Conservation (phyloP, 2,797 vertebrate genomes). For the Gymnoscopelus braueri region DNA sequence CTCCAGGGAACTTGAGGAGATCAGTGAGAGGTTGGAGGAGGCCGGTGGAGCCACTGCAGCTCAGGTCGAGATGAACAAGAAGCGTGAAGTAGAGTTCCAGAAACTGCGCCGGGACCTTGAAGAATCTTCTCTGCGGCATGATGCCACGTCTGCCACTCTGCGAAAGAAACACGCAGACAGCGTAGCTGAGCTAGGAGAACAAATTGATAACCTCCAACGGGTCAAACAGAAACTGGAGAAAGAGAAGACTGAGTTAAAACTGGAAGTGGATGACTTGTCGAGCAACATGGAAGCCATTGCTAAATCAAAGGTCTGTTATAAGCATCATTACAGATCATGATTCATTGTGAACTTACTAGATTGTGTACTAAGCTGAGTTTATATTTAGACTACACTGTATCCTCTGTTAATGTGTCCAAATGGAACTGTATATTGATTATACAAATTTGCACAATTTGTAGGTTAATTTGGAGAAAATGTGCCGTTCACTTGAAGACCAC, state of each 20-base stretch:
- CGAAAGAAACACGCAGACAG: conserved; percentile 86
- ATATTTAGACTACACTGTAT: no score
- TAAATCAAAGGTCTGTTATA: conserved; percentile 82
- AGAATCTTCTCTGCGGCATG: conserved; percentile 86
- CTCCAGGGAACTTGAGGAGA: conserved; percentile 86
- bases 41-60: conserved; percentile 82
- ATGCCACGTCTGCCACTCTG: conserved; percentile 79
- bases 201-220: conserved; percentile 87
- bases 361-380: no score
- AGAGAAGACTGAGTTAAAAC: conserved; percentile 89
- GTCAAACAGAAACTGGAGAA: conserved; percentile 90
- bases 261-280: conserved; percentile 85
- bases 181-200: conserved; percentile 85
- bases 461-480: conserved; percentile 83
- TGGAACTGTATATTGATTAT: neutral
- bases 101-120: conserved; percentile 85
- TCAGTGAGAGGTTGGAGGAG: conserved; percentile 86
- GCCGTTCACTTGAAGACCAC: conserved; percentile 79
- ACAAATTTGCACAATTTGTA: conserved; percentile 45
- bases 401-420: neutral
- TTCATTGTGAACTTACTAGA: no score
- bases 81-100: conserved; percentile 85
- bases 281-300: conserved; percentile 82
- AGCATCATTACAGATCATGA: neutral
- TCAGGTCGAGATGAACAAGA: conserved; percentile 86